Conservation (phyloP, 2,113 vertebrate species). For the Chionis minor region DNA sequence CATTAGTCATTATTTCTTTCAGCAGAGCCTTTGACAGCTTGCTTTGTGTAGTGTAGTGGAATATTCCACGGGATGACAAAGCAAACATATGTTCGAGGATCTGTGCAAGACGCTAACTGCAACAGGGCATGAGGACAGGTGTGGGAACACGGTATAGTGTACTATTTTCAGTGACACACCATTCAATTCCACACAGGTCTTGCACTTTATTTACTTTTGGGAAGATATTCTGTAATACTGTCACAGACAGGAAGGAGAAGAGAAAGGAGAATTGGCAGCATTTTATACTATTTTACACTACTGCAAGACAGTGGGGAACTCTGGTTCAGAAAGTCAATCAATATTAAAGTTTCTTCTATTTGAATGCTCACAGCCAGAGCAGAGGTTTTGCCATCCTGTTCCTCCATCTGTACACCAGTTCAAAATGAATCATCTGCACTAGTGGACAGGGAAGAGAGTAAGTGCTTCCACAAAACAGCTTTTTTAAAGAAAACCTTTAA, state of each 20-base stretch:
- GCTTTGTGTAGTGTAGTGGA: neutral
- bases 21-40: constrained; percentile 19
- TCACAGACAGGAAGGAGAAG: neutral
- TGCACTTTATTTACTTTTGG: neutral
- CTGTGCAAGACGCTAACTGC: neutral
- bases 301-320: neutral
- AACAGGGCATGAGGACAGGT: neutral
- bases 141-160: neutral
- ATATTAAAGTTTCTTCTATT: neutral
- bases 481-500: constrained; percentile 8
- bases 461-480: neutral
- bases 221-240: neutral
- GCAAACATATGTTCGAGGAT: neutral
- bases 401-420: constrained; percentile 1
- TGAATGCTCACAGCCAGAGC: neutral
- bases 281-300: neutral
- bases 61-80: constrained; percentile 30
- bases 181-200: neutral
- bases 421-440: constrained; percentile 6
- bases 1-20: constrained; percentile 18
- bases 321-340: neutral
- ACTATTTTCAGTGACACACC: neutral
- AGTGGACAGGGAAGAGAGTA: neutral
- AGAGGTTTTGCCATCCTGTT: constrained; percentile 3
- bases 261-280: neutral